Evolutionary conservation across 2,113 vertebrate species (phyloP).

Genomic region (Furnarius figulus): DNA sequence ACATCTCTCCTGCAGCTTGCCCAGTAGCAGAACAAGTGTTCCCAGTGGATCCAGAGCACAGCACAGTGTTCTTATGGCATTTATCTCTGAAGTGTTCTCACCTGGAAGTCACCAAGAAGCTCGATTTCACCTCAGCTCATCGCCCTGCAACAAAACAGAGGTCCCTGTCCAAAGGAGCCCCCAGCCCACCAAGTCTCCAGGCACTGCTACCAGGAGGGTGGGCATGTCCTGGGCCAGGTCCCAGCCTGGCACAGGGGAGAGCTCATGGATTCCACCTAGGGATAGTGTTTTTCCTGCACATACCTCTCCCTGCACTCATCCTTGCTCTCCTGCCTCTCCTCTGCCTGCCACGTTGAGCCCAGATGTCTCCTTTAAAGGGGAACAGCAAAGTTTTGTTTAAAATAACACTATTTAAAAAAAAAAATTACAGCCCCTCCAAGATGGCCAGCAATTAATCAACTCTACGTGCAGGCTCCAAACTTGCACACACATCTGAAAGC

Average conservation of each 20-base stretch:
- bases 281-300: background rate
- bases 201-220: background rate
- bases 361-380: slow-evolving; percentile 71
- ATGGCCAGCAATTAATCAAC: slow-evolving; percentile 56
- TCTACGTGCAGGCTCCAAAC: background rate
- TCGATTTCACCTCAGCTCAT: background rate
- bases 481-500: background rate
- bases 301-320: background rate
- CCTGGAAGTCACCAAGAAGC: background rate
- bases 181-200: fast-evolving
- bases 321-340: background rate
- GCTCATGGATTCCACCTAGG: fast-evolving
- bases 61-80: fast-evolving
- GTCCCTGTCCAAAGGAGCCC: background rate
- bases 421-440: background rate
- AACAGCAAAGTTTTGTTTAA: slow-evolving; percentile 60
- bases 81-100: background rate
- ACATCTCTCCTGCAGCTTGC: background rate
- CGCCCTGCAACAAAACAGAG: background rate
- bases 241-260: background rate
- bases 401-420: slow-evolving; percentile 41
- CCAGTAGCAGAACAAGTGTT: background rate
- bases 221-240: background rate
- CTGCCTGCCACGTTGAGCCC: slow-evolving; percentile 47
- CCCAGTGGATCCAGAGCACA: background rate